Percentiles rank a stretch among this genome's conserved stretches.
These are phyloP conservation scores for Micrasema longulum DNA, from an alignment of 1,140 invertebrate species.

Conservation along the genomic window DNA sequence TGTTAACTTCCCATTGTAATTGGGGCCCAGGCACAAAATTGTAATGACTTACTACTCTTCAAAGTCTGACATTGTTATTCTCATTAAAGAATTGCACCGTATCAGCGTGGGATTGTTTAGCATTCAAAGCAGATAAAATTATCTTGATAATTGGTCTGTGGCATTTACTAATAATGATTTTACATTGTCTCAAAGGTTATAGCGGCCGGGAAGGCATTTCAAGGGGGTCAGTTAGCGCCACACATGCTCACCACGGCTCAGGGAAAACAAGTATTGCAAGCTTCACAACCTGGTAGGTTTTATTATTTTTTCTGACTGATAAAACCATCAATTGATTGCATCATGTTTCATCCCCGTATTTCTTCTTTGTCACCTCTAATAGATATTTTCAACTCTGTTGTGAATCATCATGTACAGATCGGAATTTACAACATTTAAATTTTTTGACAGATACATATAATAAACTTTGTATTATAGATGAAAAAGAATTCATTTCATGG, in stretches of 20 bases:
- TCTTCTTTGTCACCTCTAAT: no score
- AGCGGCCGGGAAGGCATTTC: constrained; percentile 83
- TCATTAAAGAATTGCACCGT: no score
- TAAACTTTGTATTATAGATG: no score
- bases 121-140: constrained; percentile 23
- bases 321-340: neutral
- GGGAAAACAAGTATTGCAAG: constrained; percentile 64
- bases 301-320: neutral
- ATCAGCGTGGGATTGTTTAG: neutral
- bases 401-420: no score
- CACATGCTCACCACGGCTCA: constrained; percentile 83
- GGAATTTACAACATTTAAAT: no score
- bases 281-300: constrained; percentile 21
- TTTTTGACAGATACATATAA: no score
- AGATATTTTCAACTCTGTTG: no score
- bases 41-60: no score
- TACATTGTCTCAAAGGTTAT: constrained; percentile 72
- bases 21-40: no score
- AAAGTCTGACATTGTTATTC: no score
- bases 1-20: no score
- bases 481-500: no score
- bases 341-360: neutral
- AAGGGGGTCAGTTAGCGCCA: constrained; percentile 79
- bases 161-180: constrained; percentile 13
- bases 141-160: neutral